Base-by-base conservation (phyloP, 2,888 invertebrate species). In the Ormyrus labotus region DNA sequence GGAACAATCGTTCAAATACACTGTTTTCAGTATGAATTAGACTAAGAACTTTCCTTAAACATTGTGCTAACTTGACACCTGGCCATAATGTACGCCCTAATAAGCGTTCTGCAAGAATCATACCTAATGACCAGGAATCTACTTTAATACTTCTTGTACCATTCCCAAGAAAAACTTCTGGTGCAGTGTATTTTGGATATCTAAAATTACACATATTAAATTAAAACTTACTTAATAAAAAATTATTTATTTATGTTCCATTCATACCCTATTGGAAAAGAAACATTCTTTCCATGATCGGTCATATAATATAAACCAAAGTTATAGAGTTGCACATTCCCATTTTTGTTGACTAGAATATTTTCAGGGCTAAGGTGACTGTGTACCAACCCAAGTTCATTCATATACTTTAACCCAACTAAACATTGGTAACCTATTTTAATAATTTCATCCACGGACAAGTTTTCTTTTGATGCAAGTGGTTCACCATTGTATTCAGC, bases 281-380 rank as follows among this genome's bases (percentile, higher is more conserved):
- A 94, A 2, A 99, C 97, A 89, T 96, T 95, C 87, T 93, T 94
- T 11, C 98, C 98, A 88, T 93, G 93, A 85, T 95, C 95, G 13
- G 98, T 98, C 96, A 98, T 97, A 86, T 96, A 94, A 91, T 95
- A 97, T 85, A 98, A 91, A n/a, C 98, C 99, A 92, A 96, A 98
- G 91, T 98, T 97, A 86, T 96, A 97, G 55, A 99, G 90, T 89
- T 98, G 97, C 0, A 96, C 95, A 88, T 94, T 93, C 60, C 94
- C 94, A 87, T 93, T 92, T 64, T 92, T 92, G 87, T 96, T 95
- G 57, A 98, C 88, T 11, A 97, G 91, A 85, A 99, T 95, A 90
- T 97, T 97, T 85, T 96, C 95, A 71, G 96, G 94, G 80, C 95
- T 94, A 80, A 99, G 91, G 88, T 96, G 96, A 84, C 96, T 94